A percentile compares a stretch with the other conserved stretches of the same genome.
phyloP scores from a whole-genome alignment of 2,113 vertebrate species.

The Eurypyga helias region DNA sequence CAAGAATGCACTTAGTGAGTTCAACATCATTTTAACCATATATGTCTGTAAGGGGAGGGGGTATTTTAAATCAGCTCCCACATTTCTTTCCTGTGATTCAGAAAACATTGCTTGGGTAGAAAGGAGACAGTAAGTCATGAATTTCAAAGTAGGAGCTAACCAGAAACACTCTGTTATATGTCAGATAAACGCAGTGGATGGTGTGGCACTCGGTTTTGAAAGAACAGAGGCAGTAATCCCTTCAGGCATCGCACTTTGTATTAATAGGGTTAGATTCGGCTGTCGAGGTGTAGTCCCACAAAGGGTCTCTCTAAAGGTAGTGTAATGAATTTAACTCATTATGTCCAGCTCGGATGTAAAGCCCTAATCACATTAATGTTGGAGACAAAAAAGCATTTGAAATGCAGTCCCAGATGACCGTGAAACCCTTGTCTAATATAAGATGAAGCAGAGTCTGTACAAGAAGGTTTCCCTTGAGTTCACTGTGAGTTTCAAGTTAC shows the following conservation, averaged over 20 bases:
- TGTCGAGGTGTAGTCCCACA: neutral
- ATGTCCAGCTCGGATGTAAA: neutral
- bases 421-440: neutral
- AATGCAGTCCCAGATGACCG: neutral
- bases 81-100: neutral
- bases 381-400: neutral
- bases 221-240: neutral
- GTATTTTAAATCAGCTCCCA: neutral
- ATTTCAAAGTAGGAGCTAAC: neutral
- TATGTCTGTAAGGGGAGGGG: neutral
- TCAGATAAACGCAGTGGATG: neutral
- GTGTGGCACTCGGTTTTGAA: neutral
- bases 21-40: neutral
- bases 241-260: neutral
- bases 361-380: neutral
- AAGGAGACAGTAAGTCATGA: neutral
- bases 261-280: neutral
- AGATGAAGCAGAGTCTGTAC: neutral
- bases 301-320: neutral
- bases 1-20: neutral
- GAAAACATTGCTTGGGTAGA: neutral
- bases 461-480: neutral
- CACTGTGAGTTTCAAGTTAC: neutral
- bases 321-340: neutral
- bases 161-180: neutral